Percentiles rank a stretch among this genome's conserved stretches.
Evolutionary conservation across 2,888 invertebrate species (phyloP).

Genomic region (Antheraea yamamai): DNA sequence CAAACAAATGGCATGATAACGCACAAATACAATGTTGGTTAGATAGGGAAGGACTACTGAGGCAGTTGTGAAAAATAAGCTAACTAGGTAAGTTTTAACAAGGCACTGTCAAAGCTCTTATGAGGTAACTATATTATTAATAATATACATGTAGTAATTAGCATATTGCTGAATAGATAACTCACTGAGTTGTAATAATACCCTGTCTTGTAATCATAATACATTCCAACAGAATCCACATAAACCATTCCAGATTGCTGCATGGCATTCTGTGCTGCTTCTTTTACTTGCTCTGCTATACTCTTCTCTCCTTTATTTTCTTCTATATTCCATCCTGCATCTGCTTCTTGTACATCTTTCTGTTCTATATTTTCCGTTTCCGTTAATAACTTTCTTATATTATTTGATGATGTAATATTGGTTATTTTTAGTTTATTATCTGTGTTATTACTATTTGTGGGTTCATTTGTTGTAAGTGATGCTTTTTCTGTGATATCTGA

Average conservation of each 20-base stretch:
- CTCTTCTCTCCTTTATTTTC: conserved; percentile 59
- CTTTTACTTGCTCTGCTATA: conserved; percentile 89
- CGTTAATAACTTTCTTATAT: conserved; percentile 33
- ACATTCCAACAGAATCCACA: conserved; percentile 92
- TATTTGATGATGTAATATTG: neutral
- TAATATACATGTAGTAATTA: no score
- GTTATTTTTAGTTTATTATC: neutral
- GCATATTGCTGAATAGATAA: conserved; percentile 31
- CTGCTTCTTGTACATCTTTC: conserved; percentile 24
- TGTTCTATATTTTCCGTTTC: conserved; percentile 38
- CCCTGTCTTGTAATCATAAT: conserved; percentile 93
- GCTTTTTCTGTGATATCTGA: neutral
- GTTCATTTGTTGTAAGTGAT: neutral
- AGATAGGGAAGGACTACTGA: no score
- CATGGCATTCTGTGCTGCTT: conserved; percentile 88
- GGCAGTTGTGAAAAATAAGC: no score
- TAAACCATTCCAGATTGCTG: conserved; percentile 91
- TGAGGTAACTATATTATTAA: no score
- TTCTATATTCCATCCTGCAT: conserved; percentile 43
- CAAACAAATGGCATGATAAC: no score
- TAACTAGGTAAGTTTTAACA: no score
- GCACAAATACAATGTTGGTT: no score
- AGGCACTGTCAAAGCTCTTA: no score
- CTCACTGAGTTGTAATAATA: conserved; percentile 95
- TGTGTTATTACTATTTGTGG: conserved; percentile 15